Evolutionary conservation across 2,113 vertebrate genomes (phyloP).

Genomic region (Fulmarus glacialis): DNA sequence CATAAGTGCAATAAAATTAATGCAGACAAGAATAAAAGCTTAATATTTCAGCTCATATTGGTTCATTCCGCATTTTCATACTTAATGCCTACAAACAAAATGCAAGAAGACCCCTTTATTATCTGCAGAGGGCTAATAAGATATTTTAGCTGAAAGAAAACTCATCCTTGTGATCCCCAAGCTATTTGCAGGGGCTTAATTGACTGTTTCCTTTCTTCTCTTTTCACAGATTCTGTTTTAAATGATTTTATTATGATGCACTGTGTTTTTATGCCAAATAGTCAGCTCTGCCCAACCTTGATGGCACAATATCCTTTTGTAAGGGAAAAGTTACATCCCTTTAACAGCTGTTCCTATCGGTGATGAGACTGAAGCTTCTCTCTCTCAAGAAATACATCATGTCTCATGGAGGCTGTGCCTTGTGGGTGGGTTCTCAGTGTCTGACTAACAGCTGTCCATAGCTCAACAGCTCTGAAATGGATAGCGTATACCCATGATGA

Average conservation of each 20-base stretch:
- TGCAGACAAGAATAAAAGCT: not conserved
- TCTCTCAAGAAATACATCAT: not conserved
- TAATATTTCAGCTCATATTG: not conserved
- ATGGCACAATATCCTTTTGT: constrained; percentile 97
- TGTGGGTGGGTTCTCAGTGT: not conserved
- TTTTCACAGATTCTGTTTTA: constrained; percentile 85
- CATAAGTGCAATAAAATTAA: not conserved
- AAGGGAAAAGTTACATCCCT: not conserved
- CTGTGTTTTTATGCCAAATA: constrained; percentile 95
- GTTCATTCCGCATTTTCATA: not conserved
- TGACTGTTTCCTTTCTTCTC: constrained; percentile 31
- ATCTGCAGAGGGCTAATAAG: not conserved
- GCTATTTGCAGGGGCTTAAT: not conserved
- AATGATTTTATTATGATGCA: constrained; percentile 97
- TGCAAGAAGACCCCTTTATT: not conserved
- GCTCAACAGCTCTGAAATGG: not conserved
- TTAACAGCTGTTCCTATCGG: not conserved
- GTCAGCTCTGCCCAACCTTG: constrained; percentile 89
- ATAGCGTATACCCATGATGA: not conserved
- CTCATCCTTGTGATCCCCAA: not conserved
- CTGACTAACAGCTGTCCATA: not conserved
- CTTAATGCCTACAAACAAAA: not conserved
- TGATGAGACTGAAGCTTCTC: not conserved
- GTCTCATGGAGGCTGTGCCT: not conserved
- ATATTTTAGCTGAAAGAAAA: not conserved